phyloP scores from a whole-genome alignment of 2,888 invertebrate genomes.

The Eristalinus sepulchralis region DNA sequence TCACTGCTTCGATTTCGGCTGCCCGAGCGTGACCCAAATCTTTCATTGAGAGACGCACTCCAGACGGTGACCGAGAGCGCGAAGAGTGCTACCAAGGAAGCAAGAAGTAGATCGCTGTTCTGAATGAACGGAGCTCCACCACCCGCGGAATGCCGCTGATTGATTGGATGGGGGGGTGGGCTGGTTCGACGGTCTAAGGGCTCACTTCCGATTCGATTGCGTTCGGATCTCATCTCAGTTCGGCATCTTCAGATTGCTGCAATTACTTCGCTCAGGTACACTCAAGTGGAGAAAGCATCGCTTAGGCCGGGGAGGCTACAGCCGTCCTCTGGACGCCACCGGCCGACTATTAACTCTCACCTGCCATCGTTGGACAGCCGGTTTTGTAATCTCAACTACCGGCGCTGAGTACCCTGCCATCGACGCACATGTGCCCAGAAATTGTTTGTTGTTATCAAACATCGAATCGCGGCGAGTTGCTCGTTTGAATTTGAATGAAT shows the following conservation, averaged over 20 bases:
- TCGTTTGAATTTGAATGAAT: constrained; percentile 49
- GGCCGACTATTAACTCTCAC: constrained; percentile 39
- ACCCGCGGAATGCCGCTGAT: background rate
- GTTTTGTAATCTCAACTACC: constrained; percentile 33
- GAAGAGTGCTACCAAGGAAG: background rate
- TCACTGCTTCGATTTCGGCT: background rate
- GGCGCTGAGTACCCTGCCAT: background rate
- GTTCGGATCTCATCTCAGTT: constrained; percentile 29
- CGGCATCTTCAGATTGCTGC: constrained; percentile 23
- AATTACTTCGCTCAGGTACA: constrained; percentile 19
- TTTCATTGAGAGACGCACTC: constrained; percentile 54
- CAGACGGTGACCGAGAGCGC: constrained; percentile 28
- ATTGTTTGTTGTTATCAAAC: constrained; percentile 30
- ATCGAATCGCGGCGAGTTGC: constrained; percentile 24
- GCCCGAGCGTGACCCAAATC: constrained; percentile 47
- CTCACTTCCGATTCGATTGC: constrained; percentile 46
- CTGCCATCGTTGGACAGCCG: constrained; percentile 39
- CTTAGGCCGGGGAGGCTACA: background rate
- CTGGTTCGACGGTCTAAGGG: background rate
- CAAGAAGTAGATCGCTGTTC: constrained; percentile 31
- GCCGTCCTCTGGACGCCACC: background rate
- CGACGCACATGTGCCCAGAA: background rate
- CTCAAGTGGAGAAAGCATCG: constrained; percentile 54
- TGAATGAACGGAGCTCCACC: no score
- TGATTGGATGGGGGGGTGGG: constrained; percentile 15